phyloP scores from a whole-genome alignment of 2,113 vertebrate species.

The Scomber japonicus region DNA sequence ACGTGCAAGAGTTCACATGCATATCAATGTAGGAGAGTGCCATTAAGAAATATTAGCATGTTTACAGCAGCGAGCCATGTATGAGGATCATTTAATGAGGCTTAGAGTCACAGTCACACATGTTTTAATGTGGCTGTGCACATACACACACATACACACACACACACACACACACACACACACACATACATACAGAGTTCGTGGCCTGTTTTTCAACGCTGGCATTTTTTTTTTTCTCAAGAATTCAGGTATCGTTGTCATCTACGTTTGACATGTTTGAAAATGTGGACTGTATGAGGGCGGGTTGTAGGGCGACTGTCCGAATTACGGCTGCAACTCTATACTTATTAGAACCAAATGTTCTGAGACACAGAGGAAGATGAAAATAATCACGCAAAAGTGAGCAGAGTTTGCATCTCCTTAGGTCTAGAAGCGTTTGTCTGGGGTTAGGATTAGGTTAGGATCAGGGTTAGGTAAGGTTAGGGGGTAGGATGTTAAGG shows the following conservation, averaged over 20 bases:
- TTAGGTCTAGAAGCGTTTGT: not conserved
- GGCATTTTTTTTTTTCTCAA: not conserved
- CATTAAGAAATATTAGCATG: slow-evolving; percentile 83
- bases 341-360: slow-evolving; percentile 48
- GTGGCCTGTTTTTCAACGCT: slow-evolving; percentile 8
- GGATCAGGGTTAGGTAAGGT: not conserved
- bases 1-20: slow-evolving; percentile 70
- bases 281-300: slow-evolving; percentile 33
- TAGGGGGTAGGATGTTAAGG: not conserved
- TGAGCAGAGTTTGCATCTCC: not conserved
- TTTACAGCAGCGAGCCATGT: slow-evolving; percentile 76
- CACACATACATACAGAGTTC: not conserved
- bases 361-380: not conserved
- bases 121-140: slow-evolving; percentile 6
- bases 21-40: slow-evolving; percentile 73
- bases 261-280: slow-evolving; percentile 37
- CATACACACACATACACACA: not conserved
- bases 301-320: slow-evolving; percentile 21
- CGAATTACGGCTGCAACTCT: slow-evolving; percentile 21
- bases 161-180: slow-evolving; percentile 19
- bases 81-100: slow-evolving; percentile 74
- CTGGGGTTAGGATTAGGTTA: not conserved
- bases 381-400: not conserved
- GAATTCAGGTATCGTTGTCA: slow-evolving; percentile 15
- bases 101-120: slow-evolving; percentile 63